phyloP scores from a whole-genome alignment of 2,888 invertebrate species.

The Apomyelois bistriatella region DNA sequence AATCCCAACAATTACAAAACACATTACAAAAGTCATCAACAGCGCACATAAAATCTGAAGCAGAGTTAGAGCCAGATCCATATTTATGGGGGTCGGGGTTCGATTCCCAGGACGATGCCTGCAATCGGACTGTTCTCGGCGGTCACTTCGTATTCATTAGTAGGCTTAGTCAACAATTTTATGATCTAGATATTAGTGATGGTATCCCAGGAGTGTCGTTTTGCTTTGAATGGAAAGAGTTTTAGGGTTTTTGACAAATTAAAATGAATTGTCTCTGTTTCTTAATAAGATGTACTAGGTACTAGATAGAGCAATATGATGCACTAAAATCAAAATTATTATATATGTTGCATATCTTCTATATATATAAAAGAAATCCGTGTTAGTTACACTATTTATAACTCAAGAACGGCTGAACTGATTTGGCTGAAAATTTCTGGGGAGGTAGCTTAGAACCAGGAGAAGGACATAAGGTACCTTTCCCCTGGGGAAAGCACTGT shows the following conservation, averaged over 20 bases:
- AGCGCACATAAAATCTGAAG: neutral
- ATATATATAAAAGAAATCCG: too few species aligned
- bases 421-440: too few species aligned
- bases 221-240: neutral
- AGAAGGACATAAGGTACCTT: too few species aligned
- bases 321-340: too few species aligned
- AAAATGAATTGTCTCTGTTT: neutral
- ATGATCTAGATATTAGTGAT: neutral
- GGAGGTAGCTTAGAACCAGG: too few species aligned
- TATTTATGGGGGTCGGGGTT: constrained; percentile 6
- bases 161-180: constrained; percentile 4
- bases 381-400: too few species aligned
- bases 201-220: neutral
- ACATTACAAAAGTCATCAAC: neutral
- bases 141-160: constrained; percentile 9
- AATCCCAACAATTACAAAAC: too few species aligned
- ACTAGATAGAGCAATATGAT: too few species aligned
- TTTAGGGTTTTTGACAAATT: neutral
- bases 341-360: too few species aligned
- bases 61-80: constrained; percentile 6
- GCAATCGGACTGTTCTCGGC: constrained; percentile 3
- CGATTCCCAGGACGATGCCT: neutral
- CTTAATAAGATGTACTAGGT: too few species aligned
- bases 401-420: too few species aligned
- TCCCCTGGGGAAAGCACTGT: too few species aligned